Percentiles rank a stretch among this genome's conserved stretches.
These are phyloP conservation scores for Spisula solida DNA, from an alignment of 2,888 invertebrate genomes.

Conservation along the genomic window DNA sequence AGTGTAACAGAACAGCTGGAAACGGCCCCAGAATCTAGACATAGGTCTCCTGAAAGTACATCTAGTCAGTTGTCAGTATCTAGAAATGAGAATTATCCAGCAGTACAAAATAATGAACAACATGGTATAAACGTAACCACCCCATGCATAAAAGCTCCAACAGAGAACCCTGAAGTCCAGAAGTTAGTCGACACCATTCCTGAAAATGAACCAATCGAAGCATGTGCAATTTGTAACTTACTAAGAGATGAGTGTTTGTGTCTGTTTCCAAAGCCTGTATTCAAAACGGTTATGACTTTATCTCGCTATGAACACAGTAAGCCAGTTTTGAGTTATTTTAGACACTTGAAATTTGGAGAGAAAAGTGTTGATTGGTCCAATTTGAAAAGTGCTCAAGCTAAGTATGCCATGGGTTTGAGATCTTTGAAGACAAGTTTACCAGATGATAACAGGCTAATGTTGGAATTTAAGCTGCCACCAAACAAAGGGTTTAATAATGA, in stretches of 20 bases:
- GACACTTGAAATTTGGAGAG: constrained; percentile 32
- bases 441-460: constrained; percentile 55
- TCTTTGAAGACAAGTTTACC: constrained; percentile 42
- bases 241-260: constrained; percentile 34
- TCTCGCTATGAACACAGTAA: background rate
- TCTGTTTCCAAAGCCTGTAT: constrained; percentile 10
- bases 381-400: constrained; percentile 53
- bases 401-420: constrained; percentile 46
- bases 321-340: constrained; percentile 33
- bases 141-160: background rate
- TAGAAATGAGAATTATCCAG: constrained; percentile 4
- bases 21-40: background rate
- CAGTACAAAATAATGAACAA: background rate
- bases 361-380: constrained; percentile 48
- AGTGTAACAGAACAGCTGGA: background rate
- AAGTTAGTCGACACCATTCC: background rate
- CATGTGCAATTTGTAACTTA: constrained; percentile 38
- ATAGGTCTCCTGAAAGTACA: background rate
- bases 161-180: background rate
- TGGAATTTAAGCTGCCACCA: constrained; percentile 50
- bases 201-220: constrained; percentile 23
- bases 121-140: background rate
- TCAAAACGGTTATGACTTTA: constrained; percentile 18
- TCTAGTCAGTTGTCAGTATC: background rate
- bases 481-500: constrained; percentile 19